These are phyloP conservation scores for Xestoiulus laeticollis DNA, from an alignment of 2,888 invertebrate genomes.

Conservation along the genomic window DNA sequence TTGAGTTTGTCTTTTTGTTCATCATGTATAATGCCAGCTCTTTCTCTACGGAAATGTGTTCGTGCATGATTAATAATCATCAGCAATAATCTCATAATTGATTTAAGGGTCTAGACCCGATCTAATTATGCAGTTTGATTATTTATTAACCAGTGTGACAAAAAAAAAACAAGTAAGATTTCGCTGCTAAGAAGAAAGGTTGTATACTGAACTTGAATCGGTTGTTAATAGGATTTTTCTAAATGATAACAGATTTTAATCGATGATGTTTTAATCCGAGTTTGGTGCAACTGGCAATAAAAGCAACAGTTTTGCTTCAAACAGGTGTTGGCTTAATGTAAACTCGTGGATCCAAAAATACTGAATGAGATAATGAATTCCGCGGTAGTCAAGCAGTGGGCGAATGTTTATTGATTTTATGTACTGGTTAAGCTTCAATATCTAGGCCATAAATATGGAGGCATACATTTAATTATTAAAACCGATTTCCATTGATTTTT, in stretches of 20 bases:
- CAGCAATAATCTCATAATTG: not conserved
- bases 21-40: not conserved
- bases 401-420: not conserved
- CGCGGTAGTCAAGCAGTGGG: not conserved
- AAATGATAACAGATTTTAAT: not conserved
- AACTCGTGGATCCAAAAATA: not conserved
- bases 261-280: not conserved
- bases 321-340: not conserved
- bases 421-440: not conserved
- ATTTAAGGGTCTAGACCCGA: not conserved
- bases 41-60: not conserved
- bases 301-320: not conserved
- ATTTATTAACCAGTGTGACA: not conserved
- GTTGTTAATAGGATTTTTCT: not conserved
- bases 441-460: not conserved
- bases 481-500: not conserved
- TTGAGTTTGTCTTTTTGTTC: not conserved
- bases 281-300: not conserved
- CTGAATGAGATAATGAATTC: constrained; percentile 2
- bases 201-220: not conserved
- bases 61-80: not conserved
- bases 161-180: not conserved
- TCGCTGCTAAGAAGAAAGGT: not conserved
- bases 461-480: not conserved
- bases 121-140: not conserved